A percentile compares a stretch with the other conserved stretches of the same genome.
phyloP scores from a whole-genome alignment of 2,888 invertebrate species.

The Agrotis segetum region DNA sequence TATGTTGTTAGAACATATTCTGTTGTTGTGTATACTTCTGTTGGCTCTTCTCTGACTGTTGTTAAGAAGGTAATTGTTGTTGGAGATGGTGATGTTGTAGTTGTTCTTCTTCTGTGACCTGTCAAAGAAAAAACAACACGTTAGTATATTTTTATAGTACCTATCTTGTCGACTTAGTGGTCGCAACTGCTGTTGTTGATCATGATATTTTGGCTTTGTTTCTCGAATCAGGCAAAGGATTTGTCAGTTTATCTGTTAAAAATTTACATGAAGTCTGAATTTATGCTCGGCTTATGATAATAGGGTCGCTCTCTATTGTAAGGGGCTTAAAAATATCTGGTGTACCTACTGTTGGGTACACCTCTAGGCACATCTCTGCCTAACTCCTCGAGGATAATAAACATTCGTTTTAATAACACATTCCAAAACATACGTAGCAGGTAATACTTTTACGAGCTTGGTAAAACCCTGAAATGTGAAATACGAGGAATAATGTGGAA shows the following conservation, averaged over 20 bases:
- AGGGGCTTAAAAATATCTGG: not conserved
- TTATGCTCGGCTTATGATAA: not conserved
- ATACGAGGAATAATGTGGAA: slow-evolving; percentile 43
- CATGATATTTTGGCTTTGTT: not conserved
- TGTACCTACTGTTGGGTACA: not conserved
- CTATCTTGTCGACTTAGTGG: not conserved
- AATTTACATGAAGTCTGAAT: too few relatives aligned
- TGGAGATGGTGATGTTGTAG: slow-evolving; percentile 78
- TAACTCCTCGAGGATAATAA: not conserved
- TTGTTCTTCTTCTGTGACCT: slow-evolving; percentile 89
- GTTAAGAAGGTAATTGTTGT: slow-evolving; percentile 78
- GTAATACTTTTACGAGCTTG: slow-evolving; percentile 21
- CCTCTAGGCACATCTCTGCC: too few relatives aligned
- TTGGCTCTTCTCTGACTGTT: slow-evolving; percentile 73
- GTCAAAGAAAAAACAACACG: slow-evolving; percentile 47
- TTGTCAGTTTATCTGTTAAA: not conserved
- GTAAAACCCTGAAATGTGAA: slow-evolving; percentile 16
- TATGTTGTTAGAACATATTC: slow-evolving; percentile 76
- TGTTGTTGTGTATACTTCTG: slow-evolving; percentile 77
- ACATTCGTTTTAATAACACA: not conserved
- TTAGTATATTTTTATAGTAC: not conserved
- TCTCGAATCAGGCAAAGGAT: not conserved
- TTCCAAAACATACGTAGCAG: slow-evolving; percentile 5
- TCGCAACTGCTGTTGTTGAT: not conserved
- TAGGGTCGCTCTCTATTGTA: not conserved